Evolutionary conservation across 2,797 vertebrate genomes (phyloP).

Genomic region (Enteromius radiatus): DNA sequence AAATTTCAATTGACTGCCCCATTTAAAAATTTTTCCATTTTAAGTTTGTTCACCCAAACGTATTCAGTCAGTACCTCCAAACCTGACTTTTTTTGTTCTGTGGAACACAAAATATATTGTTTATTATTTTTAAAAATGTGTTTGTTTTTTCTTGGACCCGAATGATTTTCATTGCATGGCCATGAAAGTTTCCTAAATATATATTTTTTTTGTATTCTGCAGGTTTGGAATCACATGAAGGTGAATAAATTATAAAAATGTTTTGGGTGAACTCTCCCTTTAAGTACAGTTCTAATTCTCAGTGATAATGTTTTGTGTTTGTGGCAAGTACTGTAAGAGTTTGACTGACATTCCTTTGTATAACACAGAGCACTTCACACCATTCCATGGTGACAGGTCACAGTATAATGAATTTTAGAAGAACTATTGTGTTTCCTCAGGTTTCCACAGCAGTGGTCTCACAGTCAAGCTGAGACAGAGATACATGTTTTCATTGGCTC

Average conservation of each 20-base stretch:
- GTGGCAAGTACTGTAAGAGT: neutral
- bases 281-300: slow-evolving; percentile 5
- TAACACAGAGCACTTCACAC: slow-evolving; percentile 38
- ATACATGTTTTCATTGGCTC: slow-evolving; percentile 65
- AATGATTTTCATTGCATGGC: neutral
- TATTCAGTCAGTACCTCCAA: neutral
- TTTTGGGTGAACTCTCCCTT: neutral
- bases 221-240: neutral
- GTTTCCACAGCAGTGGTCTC: slow-evolving; percentile 63
- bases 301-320: neutral
- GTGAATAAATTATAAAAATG: neutral
- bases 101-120: neutral
- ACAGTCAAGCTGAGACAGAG: slow-evolving; percentile 59
- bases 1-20: neutral
- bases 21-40: too few species aligned
- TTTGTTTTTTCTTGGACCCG: neutral
- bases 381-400: slow-evolving; percentile 59
- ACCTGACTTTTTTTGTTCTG: neutral
- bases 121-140: neutral
- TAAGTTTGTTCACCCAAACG: neutral
- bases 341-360: slow-evolving; percentile 37
- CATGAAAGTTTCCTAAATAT: neutral
- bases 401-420: slow-evolving; percentile 58
- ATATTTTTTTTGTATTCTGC: neutral
- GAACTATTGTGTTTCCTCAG: slow-evolving; percentile 53